A percentile compares a stretch with the other conserved stretches of the same genome.
These are phyloP conservation scores for rabbit (Oryctolagus cuniculus) DNA, from an alignment of 2,113 vertebrate species.

Conservation along the genomic window DNA sequence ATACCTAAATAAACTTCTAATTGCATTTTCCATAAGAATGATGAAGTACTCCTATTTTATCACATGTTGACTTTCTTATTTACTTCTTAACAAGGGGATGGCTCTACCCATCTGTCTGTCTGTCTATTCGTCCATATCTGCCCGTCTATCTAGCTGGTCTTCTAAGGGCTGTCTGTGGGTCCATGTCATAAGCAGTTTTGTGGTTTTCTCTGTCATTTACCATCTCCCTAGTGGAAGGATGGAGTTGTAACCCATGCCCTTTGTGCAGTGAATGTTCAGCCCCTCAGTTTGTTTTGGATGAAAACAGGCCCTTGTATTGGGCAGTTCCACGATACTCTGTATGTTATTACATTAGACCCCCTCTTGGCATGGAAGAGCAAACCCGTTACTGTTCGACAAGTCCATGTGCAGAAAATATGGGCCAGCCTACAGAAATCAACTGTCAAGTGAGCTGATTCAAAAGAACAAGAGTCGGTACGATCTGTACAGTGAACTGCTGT, in stretches of 20 bases:
- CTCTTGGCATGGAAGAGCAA: neutral
- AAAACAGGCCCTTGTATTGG: neutral
- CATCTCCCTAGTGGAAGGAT: neutral
- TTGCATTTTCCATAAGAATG: no score
- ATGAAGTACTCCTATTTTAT: neutral
- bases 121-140: neutral
- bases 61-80: neutral
- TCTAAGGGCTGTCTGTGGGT: neutral
- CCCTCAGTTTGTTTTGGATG: neutral
- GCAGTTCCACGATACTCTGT: neutral
- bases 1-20: no score
- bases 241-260: neutral
- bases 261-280: neutral
- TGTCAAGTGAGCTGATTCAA: neutral
- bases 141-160: no score
- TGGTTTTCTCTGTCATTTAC: neutral
- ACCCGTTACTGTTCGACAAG: no score
- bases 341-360: no score
- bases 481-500: neutral
- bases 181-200: neutral
- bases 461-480: neutral
- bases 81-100: neutral
- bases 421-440: neutral
- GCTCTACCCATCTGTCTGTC: fast-evolving
- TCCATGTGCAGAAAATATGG: neutral